These are phyloP conservation scores for Hipparchia sbordonii DNA, from an alignment of 2,888 invertebrate genomes.

Conservation along the genomic window DNA sequence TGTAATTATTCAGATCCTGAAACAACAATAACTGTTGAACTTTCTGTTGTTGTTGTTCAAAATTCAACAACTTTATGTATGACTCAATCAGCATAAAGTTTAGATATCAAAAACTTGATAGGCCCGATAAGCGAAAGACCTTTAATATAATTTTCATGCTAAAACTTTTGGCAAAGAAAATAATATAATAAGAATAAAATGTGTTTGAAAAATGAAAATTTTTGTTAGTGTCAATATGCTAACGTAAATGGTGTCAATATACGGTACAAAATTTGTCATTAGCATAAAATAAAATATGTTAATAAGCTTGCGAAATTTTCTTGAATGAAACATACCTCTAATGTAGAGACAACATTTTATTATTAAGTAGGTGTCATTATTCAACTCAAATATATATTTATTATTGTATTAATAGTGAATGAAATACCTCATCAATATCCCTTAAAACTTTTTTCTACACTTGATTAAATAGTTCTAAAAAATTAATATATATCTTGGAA, in stretches of 20 bases:
- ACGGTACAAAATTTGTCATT: constrained; percentile 33
- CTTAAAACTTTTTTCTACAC: background rate
- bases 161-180: background rate
- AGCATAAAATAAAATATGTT: constrained; percentile 33
- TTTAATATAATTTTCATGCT: background rate
- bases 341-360: background rate
- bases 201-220: background rate
- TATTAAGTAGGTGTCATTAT: background rate
- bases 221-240: background rate
- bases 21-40: background rate
- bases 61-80: background rate
- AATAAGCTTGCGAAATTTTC: constrained; percentile 27
- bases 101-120: background rate
- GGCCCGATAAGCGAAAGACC: background rate
- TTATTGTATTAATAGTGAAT: background rate
- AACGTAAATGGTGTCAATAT: constrained; percentile 31
- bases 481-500: background rate
- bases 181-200: background rate
- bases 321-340: constrained; percentile 7
- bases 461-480: background rate
- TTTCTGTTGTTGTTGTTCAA: background rate
- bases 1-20: constrained; percentile 8
- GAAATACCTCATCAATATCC: no score
- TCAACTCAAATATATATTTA: background rate
- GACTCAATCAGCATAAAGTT: background rate